Percentiles rank a stretch among this genome's conserved stretches.
These are phyloP conservation scores for Asarcornis scutulata DNA, from an alignment of 2,113 vertebrate species.

Conservation along the genomic window DNA sequence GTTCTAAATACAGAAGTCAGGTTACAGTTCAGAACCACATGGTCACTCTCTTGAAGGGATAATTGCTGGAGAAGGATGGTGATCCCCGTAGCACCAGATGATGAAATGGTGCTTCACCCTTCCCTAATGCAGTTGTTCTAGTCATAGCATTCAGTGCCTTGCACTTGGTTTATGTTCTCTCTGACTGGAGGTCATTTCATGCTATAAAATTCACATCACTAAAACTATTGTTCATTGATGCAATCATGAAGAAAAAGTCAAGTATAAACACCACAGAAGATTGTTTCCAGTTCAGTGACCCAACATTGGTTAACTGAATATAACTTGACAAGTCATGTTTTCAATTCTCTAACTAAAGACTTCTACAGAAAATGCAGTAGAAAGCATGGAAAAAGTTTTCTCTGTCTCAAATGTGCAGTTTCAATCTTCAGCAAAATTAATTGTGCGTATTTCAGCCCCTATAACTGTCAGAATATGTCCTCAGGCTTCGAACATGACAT, in stretches of 20 bases:
- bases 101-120: conserved; percentile 56
- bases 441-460: background rate
- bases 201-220: conserved; percentile 62
- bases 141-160: background rate
- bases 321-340: conserved; percentile 57
- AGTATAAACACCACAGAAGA: conserved; percentile 67
- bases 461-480: background rate
- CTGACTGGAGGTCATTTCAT: conserved; percentile 53
- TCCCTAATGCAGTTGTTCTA: conserved; percentile 44
- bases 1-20: conserved; percentile 67
- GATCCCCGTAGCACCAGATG: conserved; percentile 28
- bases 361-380: background rate
- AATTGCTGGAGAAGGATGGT: conserved; percentile 49
- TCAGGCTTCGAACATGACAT: background rate
- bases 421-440: background rate
- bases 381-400: background rate
- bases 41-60: conserved; percentile 56
- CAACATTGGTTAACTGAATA: conserved; percentile 54
- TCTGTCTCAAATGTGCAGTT: background rate
- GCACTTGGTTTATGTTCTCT: conserved; percentile 18
- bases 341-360: background rate
- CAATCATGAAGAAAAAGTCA: conserved; percentile 76
- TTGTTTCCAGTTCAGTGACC: conserved; percentile 61
- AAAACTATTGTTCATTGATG: conserved; percentile 74
- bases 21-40: conserved; percentile 58